Evolutionary conservation across 2,113 vertebrate species (phyloP), one percentile per base, ranked within the genome.

Genomic region (Puntigrus tetrazona): DNA sequence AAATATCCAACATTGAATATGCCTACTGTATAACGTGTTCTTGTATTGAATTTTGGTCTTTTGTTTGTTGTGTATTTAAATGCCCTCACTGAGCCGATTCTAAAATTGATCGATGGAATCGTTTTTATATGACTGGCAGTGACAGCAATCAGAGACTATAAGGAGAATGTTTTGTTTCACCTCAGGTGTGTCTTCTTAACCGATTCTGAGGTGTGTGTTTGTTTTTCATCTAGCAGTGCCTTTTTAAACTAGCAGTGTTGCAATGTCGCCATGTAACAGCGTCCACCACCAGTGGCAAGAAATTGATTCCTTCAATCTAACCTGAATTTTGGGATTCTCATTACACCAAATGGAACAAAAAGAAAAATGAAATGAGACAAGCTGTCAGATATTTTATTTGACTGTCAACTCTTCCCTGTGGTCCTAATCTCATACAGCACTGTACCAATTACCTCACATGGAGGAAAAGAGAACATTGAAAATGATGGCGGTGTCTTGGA

Each of bases 251-350:
- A 29, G 63, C 75, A 84, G 89, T 89, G 89, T 88, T 92, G 89
- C 7, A 90, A 90, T 86, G 83, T 83, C 89, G 91, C 27, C 27
- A 29, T 4, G 38, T 34, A 43, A 13, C 13, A 2, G 41, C 18
- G 43, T 80, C 79, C 88, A 92, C 87, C 89, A 86, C 67, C 85
- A 69, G 72, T 89, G 88, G 79, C 88, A 78, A 61, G 84, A 91
- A 92, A 91, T 86, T 63, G 91, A 93, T 92, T 90, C 84, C 87
- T 86, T 90, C 86, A 91, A 86, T 91, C 91, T 90, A 87, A 29
- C 47, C 36, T 80, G 73, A 84, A 78, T 86, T 84, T 61, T 74
- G 67, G 57, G 81, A 63, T 86, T 78, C 55, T 84, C 87, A 93
- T 92, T 87, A 85, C 38, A 52, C 77, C 18, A 75, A 45, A 75